Percentiles rank a stretch among this genome's conserved stretches.
These are phyloP conservation scores for Ceratosolen solmsi DNA, from an alignment of 1,140 invertebrate species.

Conservation along the genomic window DNA sequence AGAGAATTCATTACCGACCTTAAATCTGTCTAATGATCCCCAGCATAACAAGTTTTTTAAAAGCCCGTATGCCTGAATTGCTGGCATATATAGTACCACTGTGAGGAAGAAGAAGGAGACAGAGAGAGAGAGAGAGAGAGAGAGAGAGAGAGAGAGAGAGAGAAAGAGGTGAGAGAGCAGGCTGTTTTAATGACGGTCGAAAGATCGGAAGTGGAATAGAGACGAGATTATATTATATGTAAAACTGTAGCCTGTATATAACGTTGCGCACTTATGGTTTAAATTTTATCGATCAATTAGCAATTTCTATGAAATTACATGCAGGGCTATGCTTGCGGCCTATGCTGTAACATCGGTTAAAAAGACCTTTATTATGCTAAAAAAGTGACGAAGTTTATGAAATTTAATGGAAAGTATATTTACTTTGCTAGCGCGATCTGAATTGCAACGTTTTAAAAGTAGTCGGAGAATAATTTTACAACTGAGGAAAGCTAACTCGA, in stretches of 20 bases:
- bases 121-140: not conserved
- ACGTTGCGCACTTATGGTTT: constrained; percentile 11
- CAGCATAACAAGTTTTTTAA: constrained; percentile 35
- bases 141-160: not conserved
- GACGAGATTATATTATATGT: not conserved
- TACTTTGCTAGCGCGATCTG: too few relatives aligned
- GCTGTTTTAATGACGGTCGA: not conserved
- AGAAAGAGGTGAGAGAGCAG: not conserved
- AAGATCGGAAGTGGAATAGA: not conserved
- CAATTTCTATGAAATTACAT: constrained; percentile 8
- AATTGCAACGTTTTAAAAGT: too few relatives aligned
- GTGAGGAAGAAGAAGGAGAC: not conserved
- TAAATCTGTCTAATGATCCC: constrained; percentile 36
- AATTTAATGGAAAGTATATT: too few relatives aligned
- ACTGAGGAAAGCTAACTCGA: too few relatives aligned
- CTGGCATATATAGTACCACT: not conserved
- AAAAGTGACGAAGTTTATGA: too few relatives aligned
- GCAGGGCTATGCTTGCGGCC: not conserved
- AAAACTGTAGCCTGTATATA: not conserved
- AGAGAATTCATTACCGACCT: not conserved
- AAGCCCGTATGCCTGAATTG: constrained; percentile 10
- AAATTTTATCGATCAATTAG: constrained; percentile 22
- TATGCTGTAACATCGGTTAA: not conserved
- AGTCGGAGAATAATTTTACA: too few relatives aligned
- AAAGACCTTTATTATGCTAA: too few relatives aligned